A percentile compares a stretch with the other conserved stretches of the same genome.
phyloP scores from a whole-genome alignment of 1,140 invertebrate species.

The Drosophila pruinosa region DNA sequence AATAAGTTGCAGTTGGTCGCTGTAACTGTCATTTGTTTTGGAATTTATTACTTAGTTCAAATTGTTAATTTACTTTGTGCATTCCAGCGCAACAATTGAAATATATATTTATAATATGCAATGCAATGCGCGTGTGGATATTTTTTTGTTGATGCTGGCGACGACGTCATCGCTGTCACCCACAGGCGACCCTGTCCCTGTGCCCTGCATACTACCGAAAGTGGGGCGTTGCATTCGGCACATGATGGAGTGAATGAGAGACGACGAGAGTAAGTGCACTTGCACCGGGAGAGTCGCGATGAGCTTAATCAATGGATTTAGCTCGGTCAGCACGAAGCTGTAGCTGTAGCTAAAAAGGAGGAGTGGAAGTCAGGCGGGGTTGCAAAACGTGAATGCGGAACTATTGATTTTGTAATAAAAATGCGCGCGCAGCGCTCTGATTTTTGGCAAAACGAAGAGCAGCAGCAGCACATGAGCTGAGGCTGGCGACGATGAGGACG shows the following conservation, averaged over 20 bases:
- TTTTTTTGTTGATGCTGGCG: background rate
- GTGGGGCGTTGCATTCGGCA: constrained; percentile 2
- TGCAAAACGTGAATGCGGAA: constrained; percentile 68
- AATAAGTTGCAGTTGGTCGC: background rate
- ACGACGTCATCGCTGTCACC: constrained; percentile 24
- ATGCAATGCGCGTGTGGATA: background rate
- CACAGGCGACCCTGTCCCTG: constrained; percentile 16
- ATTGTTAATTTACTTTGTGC: constrained; percentile 26
- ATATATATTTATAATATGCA: constrained; percentile 9
- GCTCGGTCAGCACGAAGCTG: background rate
- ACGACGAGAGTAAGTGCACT: background rate
- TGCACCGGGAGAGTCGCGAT: constrained; percentile 23
- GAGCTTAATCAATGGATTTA: constrained; percentile 36
- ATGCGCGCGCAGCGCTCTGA: constrained; percentile 71
- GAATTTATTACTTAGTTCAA: constrained; percentile 11
- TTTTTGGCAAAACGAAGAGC: constrained; percentile 58
- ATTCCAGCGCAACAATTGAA: constrained; percentile 19
- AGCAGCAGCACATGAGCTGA: constrained; percentile 20
- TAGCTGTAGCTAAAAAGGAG: background rate
- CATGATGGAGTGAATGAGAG: background rate
- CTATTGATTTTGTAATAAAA: constrained; percentile 74
- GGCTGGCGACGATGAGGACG: constrained; percentile 3
- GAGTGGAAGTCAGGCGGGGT: background rate
- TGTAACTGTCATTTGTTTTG: background rate
- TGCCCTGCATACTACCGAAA: constrained; percentile 10